phyloP scores from a whole-genome alignment of 2,888 invertebrate species.

The Mythimna impura region DNA sequence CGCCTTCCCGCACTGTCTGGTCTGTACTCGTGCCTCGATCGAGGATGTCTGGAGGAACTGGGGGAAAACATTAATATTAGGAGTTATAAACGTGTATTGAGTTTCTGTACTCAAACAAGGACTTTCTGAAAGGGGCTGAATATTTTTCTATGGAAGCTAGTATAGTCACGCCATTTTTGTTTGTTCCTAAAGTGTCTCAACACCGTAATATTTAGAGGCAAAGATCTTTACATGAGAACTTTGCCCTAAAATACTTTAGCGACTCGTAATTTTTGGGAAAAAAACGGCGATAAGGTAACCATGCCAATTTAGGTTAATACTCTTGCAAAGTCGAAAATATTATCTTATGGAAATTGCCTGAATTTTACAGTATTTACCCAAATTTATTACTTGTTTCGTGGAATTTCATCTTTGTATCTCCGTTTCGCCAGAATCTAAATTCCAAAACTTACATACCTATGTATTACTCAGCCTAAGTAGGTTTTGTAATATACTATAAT shows the following conservation, averaged over 20 bases:
- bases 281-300: neutral
- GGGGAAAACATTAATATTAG: slow-evolving; percentile 22
- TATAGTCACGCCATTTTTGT: neutral
- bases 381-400: neutral
- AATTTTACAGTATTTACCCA: neutral
- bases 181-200: neutral
- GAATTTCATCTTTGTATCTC: neutral
- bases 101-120: neutral
- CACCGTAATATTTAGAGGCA: neutral
- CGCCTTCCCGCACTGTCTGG: slow-evolving; percentile 96
- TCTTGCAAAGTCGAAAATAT: neutral
- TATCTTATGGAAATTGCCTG: neutral
- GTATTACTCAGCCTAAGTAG: neutral
- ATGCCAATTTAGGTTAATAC: neutral
- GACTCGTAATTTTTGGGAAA: too few relatives aligned
- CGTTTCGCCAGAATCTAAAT: neutral
- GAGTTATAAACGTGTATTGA: neutral
- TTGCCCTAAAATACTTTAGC: neutral
- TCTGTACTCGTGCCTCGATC: slow-evolving; percentile 96
- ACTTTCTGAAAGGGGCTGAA: neutral
- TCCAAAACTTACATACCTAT: neutral
- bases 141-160: neutral
- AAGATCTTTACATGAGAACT: neutral
- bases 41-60: slow-evolving; percentile 96
- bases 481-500: neutral